These are phyloP conservation scores for Catocala fraxini DNA, from an alignment of 2,888 invertebrate species.

Conservation along the genomic window DNA sequence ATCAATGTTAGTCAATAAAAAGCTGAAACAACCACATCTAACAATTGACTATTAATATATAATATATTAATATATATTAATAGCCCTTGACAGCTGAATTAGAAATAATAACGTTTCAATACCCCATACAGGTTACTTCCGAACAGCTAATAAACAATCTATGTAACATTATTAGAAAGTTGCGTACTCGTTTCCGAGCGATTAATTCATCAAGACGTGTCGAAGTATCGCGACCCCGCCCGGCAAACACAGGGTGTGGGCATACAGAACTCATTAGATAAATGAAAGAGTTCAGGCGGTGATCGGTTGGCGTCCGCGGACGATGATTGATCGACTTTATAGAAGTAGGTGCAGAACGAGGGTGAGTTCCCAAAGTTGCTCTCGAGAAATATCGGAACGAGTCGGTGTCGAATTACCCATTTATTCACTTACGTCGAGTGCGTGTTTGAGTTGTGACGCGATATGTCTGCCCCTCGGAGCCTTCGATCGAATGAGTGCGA, in stretches of 20 bases:
- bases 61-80: too few relatives aligned
- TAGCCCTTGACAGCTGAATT: not conserved
- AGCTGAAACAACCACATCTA: not conserved
- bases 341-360: constrained; percentile 32
- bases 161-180: constrained; percentile 49
- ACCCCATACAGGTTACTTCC: constrained; percentile 1
- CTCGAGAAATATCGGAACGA: constrained; percentile 61
- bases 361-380: constrained; percentile 48
- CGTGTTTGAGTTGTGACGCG: constrained; percentile 72
- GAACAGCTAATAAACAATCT: constrained; percentile 29
- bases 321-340: constrained; percentile 54
- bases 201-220: constrained; percentile 76
- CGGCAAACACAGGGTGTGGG: constrained; percentile 60
- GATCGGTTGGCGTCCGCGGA: constrained; percentile 57
- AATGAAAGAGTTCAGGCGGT: constrained; percentile 84
- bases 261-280: constrained; percentile 74
- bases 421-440: constrained; percentile 76
- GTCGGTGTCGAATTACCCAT: constrained; percentile 74
- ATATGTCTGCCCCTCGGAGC: constrained; percentile 52
- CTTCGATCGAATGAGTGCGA: constrained; percentile 56
- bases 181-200: constrained; percentile 55
- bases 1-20: too few relatives aligned
- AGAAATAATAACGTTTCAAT: not conserved
- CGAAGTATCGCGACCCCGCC: constrained; percentile 62
- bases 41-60: not conserved